Evolutionary conservation across 2,888 invertebrate genomes (phyloP).

Genomic region (Watsonalla binaria): DNA sequence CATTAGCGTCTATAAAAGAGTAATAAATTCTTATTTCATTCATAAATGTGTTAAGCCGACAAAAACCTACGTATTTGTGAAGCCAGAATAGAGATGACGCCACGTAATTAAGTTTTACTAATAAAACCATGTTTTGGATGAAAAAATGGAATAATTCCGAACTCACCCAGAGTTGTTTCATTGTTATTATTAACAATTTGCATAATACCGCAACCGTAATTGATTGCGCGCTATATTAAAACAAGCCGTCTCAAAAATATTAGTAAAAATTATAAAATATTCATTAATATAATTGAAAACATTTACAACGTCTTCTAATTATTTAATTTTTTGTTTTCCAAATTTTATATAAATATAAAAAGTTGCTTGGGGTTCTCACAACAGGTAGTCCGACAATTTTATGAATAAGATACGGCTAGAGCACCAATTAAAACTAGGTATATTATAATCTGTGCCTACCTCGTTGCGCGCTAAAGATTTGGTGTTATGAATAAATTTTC

Average conservation of each 20-base stretch:
- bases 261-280: neutral
- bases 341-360: too few relatives aligned
- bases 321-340: too few relatives aligned
- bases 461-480: too few relatives aligned
- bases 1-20: neutral
- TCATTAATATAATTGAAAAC: too few relatives aligned
- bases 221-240: neutral
- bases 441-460: too few relatives aligned
- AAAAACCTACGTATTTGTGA: neutral
- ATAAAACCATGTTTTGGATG: neutral
- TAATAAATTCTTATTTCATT: neutral
- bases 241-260: neutral
- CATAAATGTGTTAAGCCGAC: neutral
- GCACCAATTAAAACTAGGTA: too few relatives aligned
- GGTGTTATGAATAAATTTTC: too few relatives aligned
- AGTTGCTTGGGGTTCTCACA: too few relatives aligned
- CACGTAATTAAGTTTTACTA: neutral
- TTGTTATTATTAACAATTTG: neutral
- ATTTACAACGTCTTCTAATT: too few relatives aligned
- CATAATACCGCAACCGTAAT: neutral
- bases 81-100: neutral
- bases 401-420: too few relatives aligned
- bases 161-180: neutral
- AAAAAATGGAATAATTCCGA: neutral
- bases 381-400: too few relatives aligned